Conservation (phyloP, 2,888 invertebrate genomes). For the Drosophila melanosoma region DNA sequence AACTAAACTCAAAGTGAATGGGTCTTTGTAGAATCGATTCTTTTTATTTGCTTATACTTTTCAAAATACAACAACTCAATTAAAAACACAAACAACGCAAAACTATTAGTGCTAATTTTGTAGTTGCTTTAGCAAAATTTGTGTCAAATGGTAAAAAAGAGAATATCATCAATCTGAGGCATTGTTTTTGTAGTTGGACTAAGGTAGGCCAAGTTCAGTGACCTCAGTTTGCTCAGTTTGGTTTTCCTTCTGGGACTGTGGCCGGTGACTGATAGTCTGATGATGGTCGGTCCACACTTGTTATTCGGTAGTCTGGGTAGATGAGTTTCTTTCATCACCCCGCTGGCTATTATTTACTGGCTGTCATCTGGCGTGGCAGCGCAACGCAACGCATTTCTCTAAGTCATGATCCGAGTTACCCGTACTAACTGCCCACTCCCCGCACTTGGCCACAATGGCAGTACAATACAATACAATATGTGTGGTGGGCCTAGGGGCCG, state of each 20-base stretch:
- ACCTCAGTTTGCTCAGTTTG: slow-evolving; percentile 54
- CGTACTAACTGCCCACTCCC: slow-evolving; percentile 30
- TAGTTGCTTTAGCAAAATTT: slow-evolving; percentile 4
- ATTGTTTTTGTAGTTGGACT: slow-evolving; percentile 17
- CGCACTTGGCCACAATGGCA: slow-evolving; percentile 9
- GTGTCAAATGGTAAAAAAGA: slow-evolving; percentile 4
- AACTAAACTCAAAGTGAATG: background rate
- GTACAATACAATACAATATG: slow-evolving; percentile 6
- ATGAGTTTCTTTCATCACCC: slow-evolving; percentile 45
- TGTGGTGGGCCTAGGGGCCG: slow-evolving; percentile 18
- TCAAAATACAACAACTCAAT: slow-evolving; percentile 29
- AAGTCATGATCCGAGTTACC: slow-evolving; percentile 59
- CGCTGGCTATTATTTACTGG: slow-evolving; percentile 61
- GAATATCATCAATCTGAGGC: slow-evolving; percentile 42
- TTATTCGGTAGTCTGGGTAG: slow-evolving; percentile 51
- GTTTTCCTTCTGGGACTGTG: slow-evolving; percentile 40
- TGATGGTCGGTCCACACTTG: slow-evolving; percentile 60
- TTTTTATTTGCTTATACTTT: background rate
- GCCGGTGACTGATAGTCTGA: slow-evolving; percentile 37
- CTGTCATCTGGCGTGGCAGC: slow-evolving; percentile 57
- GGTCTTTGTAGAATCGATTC: background rate
- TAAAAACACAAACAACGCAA: slow-evolving; percentile 10
- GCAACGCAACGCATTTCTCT: slow-evolving; percentile 54
- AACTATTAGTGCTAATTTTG: slow-evolving; percentile 17
- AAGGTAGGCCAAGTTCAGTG: slow-evolving; percentile 44